These are phyloP conservation scores for Sebastes reedi DNA, from an alignment of 2,797 vertebrate species.

Conservation along the genomic window DNA sequence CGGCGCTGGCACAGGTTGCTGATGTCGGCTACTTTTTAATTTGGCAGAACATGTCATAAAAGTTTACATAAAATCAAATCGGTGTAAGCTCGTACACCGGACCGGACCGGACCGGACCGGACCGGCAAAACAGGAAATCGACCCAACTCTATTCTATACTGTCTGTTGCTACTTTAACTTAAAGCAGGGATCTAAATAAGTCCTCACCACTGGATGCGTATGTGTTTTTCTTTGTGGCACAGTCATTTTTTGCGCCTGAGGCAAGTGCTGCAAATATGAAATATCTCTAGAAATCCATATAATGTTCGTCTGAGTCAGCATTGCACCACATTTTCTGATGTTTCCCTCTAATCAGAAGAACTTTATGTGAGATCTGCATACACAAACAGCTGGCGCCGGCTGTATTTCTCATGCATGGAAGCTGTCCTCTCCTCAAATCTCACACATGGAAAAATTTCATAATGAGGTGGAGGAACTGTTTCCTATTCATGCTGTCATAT, in stretches of 20 bases:
- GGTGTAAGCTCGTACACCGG: too few relatives aligned
- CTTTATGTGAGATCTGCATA: background rate
- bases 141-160: background rate
- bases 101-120: too few relatives aligned
- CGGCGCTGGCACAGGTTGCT: too few relatives aligned
- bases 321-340: conserved; percentile 6
- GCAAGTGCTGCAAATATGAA: background rate
- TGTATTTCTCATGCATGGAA: conserved; percentile 28
- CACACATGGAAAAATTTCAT: conserved; percentile 27
- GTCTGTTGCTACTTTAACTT: background rate
- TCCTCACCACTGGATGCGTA: background rate
- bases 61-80: too few relatives aligned
- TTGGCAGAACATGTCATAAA: too few relatives aligned
- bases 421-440: conserved; percentile 18
- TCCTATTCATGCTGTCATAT: conserved; percentile 28
- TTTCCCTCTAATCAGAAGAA: conserved; percentile 16
- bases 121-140: too few relatives aligned
- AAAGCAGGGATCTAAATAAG: background rate
- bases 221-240: background rate
- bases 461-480: conserved; percentile 24
- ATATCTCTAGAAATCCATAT: background rate
- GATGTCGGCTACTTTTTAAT: too few relatives aligned
- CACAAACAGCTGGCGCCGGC: conserved; percentile 15
- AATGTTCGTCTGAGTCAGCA: conserved; percentile 33
- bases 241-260: background rate